phyloP scores from a whole-genome alignment of 1,140 invertebrate genomes.

The Brachionus calyciflorus region DNA sequence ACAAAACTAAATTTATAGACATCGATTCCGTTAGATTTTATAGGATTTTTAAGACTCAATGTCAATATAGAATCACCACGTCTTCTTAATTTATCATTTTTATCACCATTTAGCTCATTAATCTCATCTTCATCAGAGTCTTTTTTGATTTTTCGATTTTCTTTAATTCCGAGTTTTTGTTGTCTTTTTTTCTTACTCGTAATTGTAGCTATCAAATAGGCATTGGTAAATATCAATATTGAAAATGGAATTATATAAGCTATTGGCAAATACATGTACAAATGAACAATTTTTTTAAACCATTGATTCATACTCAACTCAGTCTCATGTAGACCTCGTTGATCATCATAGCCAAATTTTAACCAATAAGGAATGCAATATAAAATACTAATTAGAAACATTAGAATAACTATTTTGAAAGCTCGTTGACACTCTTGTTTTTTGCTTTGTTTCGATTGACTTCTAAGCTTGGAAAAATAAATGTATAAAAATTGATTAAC shows the following conservation, averaged over 20 bases:
- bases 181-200: not conserved
- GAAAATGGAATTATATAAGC: constrained; percentile 40
- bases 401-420: not conserved
- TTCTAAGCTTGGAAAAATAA: not conserved
- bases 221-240: constrained; percentile 26
- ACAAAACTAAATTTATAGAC: no score
- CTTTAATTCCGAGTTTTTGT: not conserved
- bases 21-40: no score
- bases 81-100: no score
- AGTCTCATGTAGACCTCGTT: not conserved
- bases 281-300: constrained; percentile 20
- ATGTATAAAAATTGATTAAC: constrained; percentile 43
- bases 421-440: not conserved
- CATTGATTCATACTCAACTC: not conserved
- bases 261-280: constrained; percentile 35
- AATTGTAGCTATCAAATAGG: not conserved
- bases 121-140: no score
- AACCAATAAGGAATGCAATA: constrained; percentile 40
- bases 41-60: no score
- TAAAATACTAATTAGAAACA: constrained; percentile 15
- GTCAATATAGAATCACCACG: no score
- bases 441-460: not conserved
- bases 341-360: not conserved
- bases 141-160: not conserved
- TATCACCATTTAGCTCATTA: no score